These are phyloP conservation scores for Oreortyx pictus DNA, from an alignment of 2,797 vertebrate genomes.

Conservation along the genomic window DNA sequence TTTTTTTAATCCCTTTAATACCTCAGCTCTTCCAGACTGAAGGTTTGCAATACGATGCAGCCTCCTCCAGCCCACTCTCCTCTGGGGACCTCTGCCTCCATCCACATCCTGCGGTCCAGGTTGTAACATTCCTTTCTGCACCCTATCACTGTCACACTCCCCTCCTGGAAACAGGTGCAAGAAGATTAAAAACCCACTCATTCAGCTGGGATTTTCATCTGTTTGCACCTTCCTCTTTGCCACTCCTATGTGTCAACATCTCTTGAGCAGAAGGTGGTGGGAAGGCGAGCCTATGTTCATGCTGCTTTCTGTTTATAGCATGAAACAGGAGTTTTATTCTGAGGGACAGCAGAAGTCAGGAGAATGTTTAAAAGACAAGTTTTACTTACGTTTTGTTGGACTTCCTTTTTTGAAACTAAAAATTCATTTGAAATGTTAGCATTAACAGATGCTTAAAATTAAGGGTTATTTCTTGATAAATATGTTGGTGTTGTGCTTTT, in stretches of 20 bases:
- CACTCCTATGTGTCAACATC: constrained; percentile 46
- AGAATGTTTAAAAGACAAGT: neutral
- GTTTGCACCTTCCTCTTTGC: constrained; percentile 58
- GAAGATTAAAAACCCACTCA: constrained; percentile 67
- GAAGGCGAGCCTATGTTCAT: neutral
- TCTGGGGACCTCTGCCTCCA: neutral
- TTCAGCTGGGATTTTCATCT: constrained; percentile 66
- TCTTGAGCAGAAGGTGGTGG: neutral
- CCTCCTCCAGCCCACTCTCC: neutral
- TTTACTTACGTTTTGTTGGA: neutral
- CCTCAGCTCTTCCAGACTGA: neutral
- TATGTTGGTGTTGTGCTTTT: neutral
- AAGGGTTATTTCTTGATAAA: neutral
- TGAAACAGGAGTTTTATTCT: neutral
- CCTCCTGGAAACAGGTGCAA: constrained; percentile 73
- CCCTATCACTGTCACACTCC: constrained; percentile 67
- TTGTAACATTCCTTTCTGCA: constrained; percentile 70
- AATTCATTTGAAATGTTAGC: neutral
- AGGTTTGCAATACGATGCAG: neutral
- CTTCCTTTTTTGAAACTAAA: neutral
- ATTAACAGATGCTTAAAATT: neutral
- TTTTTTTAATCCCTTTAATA: neutral
- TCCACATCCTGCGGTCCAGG: constrained; percentile 60
- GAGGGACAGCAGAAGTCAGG: neutral
- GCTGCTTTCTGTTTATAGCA: neutral